Evolutionary conservation across 1,140 invertebrate species (phyloP), one percentile per base, ranked within the genome.

Genomic region (Hylaeus volcanicus): DNA sequence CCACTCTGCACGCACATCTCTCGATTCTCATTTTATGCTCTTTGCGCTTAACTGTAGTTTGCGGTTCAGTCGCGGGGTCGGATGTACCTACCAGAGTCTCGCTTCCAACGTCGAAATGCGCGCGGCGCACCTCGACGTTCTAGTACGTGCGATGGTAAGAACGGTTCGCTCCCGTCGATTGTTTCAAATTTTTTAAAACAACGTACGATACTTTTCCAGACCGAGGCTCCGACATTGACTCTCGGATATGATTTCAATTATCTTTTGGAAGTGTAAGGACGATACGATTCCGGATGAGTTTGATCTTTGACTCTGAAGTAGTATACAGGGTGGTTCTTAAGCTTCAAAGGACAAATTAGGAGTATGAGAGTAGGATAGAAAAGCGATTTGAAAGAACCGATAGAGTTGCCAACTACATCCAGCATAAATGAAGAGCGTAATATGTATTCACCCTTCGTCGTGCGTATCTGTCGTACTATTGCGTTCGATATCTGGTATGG

Each of bases 11-110:
- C 82, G 82, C 85, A 86, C 87, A 81, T 85, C 78, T 81, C 84
- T 83, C 86, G 83, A 89, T 87, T 83, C 84, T 89, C 85, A 85
- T 89, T 89, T 89, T 89, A 89, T 89, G 85, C 85, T 89, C 77
- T 82, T 89, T 87, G 85, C 85, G 82, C 84, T 84, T 90, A 91
- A 91, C 89, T 91, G 90, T 91, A 90, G 88, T 90, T 88, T 87
- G 89, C 83, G 90, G 90, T 91, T 83, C 89, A 65, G 80, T 89
- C 86, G 86, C 85, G 85, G 85, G 83, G 81, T 73, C 86, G 84
- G 69, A 81, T 71, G 76, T 84, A 84, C 72, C 26, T 26, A 26
- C 83, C 86, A 77, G 64, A 64, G 56, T 64, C 74, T 82, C 72
- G 71, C 82, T 79, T 84, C 66, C 82, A 73, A n/a, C 26, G 51